These are phyloP conservation scores for Myocastor coypus DNA, from an alignment of 2,113 vertebrate species.

Conservation along the genomic window DNA sequence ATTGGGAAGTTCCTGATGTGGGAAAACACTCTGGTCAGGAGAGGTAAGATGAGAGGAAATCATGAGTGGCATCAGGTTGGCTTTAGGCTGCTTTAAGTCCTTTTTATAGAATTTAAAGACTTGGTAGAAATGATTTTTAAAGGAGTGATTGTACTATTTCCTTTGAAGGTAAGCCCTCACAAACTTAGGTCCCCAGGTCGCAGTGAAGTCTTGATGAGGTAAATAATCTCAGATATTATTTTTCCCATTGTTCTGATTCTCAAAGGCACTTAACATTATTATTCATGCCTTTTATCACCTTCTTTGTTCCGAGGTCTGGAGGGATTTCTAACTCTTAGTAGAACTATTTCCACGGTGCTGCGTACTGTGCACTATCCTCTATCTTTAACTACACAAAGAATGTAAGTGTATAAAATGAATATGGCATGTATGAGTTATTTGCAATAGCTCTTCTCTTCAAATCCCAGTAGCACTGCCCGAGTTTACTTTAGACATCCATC, in stretches of 20 bases:
- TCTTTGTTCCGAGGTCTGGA: neutral
- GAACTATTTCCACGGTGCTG: neutral
- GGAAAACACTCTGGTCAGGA: slow-evolving; percentile 48
- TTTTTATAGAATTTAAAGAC: neutral
- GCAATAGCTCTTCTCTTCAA: neutral
- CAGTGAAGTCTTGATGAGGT: neutral
- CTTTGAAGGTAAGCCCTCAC: neutral
- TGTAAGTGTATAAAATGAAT: neutral
- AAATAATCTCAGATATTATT: neutral
- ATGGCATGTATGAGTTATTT: neutral
- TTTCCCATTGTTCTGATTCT: neutral
- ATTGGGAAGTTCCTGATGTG: neutral
- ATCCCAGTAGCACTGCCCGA: neutral
- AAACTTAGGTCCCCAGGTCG: neutral
- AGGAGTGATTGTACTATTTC: neutral
- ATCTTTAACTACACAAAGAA: slow-evolving; percentile 8
- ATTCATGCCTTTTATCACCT: neutral
- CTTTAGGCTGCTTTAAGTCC: too few relatives aligned
- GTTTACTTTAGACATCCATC: neutral
- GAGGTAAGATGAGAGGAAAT: slow-evolving; percentile 43
- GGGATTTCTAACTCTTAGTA: neutral
- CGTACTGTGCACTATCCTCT: neutral
- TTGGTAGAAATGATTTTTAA: neutral
- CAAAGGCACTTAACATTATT: neutral
- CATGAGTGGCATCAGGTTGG: neutral